Conservation (phyloP, 2,888 invertebrate species). For the Eupithecia subumbrata region DNA sequence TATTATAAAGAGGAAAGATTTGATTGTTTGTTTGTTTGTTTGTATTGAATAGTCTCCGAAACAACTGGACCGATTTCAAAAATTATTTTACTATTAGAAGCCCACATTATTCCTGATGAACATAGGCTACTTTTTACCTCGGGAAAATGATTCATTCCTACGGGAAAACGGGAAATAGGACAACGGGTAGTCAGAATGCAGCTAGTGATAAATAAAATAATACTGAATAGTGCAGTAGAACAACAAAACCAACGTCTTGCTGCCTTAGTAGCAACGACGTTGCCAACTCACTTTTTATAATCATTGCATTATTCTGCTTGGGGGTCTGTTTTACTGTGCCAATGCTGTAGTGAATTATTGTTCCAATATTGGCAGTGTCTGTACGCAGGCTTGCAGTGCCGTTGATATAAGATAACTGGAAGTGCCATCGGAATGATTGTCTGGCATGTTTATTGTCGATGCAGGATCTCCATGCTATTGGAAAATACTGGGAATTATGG, state of each 20-base stretch:
- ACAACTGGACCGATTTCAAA: too few species aligned
- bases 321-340: constrained; percentile 13
- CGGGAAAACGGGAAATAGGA: too few species aligned
- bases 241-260: background rate
- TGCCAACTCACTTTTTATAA: constrained; percentile 6
- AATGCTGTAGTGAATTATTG: constrained; percentile 37
- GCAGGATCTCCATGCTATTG: constrained; percentile 5
- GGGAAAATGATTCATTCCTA: too few species aligned
- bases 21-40: too few species aligned
- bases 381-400: constrained; percentile 39
- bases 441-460: constrained; percentile 27
- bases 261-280: background rate
- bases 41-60: too few species aligned
- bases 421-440: constrained; percentile 29
- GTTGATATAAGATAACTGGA: constrained; percentile 36
- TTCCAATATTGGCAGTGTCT: constrained; percentile 44
- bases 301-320: constrained; percentile 11
- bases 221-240: background rate
- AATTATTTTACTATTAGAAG: too few species aligned
- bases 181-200: too few species aligned
- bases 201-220: too few species aligned
- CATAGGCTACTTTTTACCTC: too few species aligned
- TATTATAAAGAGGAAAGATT: too few species aligned
- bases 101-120: too few species aligned
- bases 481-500: background rate